These are phyloP conservation scores for Tupiocoris notatus DNA, from an alignment of 2,888 invertebrate species.

Conservation along the genomic window DNA sequence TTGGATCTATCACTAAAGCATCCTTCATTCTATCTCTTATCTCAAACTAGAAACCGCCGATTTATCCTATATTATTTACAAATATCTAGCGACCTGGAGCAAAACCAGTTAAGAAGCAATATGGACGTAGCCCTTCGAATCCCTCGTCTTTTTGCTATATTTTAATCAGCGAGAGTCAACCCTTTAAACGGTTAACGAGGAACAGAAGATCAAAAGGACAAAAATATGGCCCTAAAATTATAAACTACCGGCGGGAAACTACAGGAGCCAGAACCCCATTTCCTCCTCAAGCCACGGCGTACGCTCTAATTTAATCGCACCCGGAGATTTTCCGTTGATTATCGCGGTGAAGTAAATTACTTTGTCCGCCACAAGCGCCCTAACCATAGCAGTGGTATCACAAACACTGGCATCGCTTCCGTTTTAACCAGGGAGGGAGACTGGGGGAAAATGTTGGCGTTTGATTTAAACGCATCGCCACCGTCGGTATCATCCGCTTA, in stretches of 20 bases:
- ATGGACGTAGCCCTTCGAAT: too few species aligned
- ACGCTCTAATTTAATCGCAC: not conserved
- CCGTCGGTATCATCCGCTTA: constrained; percentile 11
- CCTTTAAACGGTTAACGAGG: not conserved
- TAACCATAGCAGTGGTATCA: not conserved
- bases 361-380: not conserved
- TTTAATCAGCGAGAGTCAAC: not conserved
- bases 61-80: too few species aligned
- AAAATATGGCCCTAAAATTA: not conserved
- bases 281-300: too few species aligned
- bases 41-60: too few species aligned
- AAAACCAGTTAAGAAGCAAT: too few species aligned
- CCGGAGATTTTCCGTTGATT: constrained; percentile 12
- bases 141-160: not conserved
- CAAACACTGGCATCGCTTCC: not conserved
- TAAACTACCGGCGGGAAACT: not conserved
- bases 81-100: too few species aligned
- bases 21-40: too few species aligned
- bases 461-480: constrained; percentile 27
- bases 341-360: constrained; percentile 23
- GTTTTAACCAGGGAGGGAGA: not conserved
- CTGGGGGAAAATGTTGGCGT: constrained; percentile 16
- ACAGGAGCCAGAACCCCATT: not conserved
- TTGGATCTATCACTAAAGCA: too few species aligned
- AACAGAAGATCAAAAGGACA: not conserved